These are phyloP conservation scores for Unio pictorum DNA, from an alignment of 2,888 invertebrate genomes.

Conservation along the genomic window DNA sequence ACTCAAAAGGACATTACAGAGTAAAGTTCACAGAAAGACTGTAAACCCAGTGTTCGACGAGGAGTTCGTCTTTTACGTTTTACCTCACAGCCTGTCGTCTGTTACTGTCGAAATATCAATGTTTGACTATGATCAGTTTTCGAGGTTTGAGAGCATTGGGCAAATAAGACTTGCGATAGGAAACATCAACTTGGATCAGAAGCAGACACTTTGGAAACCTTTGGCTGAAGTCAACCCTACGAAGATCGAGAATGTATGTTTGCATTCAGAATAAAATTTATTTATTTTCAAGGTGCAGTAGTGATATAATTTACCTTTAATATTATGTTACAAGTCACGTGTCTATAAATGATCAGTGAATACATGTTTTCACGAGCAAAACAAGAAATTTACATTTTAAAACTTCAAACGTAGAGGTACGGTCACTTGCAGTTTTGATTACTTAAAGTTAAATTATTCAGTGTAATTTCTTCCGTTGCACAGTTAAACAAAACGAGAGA, in stretches of 20 bases:
- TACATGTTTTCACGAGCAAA: too few relatives aligned
- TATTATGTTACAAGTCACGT: too few relatives aligned
- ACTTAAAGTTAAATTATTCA: too few relatives aligned
- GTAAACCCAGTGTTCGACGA: constrained; percentile 81
- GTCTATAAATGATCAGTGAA: too few relatives aligned
- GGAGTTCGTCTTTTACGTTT: constrained; percentile 80
- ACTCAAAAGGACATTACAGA: constrained; percentile 73
- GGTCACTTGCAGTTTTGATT: too few relatives aligned
- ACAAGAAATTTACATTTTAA: too few relatives aligned
- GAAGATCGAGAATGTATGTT: constrained; percentile 43
- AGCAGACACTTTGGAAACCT: constrained; percentile 76
- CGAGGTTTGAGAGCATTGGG: constrained; percentile 79
- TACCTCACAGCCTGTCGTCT: constrained; percentile 71
- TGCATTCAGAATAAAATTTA: too few relatives aligned
- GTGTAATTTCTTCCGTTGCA: too few relatives aligned
- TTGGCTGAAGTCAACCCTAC: constrained; percentile 63
- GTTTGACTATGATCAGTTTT: constrained; percentile 79
- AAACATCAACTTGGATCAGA: constrained; percentile 76
- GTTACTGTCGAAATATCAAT: constrained; percentile 78
- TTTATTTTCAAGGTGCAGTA: too few relatives aligned
- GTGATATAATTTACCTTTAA: too few relatives aligned
- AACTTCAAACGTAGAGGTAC: too few relatives aligned
- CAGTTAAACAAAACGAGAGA: too few relatives aligned
- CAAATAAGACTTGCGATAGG: constrained; percentile 76
- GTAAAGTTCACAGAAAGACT: constrained; percentile 77